Conservation (phyloP, 1,140 invertebrate species). For the Neuroterus valhalla region DNA sequence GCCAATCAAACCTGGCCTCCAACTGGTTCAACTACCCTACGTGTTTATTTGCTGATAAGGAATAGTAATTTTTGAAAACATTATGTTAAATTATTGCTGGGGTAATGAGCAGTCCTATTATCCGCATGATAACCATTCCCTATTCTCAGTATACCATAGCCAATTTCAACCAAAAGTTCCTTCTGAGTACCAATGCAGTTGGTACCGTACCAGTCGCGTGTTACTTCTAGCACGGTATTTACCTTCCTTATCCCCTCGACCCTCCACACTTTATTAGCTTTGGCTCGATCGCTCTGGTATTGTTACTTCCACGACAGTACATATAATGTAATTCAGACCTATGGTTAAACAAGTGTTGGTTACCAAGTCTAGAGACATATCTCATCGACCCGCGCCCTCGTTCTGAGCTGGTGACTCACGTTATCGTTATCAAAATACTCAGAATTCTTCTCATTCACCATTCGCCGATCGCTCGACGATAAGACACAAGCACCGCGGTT, state of each 20-base stretch:
- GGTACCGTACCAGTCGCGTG: constrained; percentile 72
- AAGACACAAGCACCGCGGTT: not conserved
- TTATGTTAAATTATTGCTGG: not conserved
- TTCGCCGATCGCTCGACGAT: not conserved
- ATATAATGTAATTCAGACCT: constrained; percentile 6
- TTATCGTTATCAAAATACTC: constrained; percentile 26
- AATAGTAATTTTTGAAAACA: too few relatives aligned
- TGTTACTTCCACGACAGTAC: constrained; percentile 45
- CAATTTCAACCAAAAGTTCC: constrained; percentile 56
- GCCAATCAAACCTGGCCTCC: too few relatives aligned
- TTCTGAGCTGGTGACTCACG: constrained; percentile 14
- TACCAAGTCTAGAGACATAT: constrained; percentile 21
- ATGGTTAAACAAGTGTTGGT: not conserved
- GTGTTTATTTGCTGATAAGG: too few relatives aligned
- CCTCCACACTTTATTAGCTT: constrained; percentile 36
- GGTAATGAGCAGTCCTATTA: constrained; percentile 14
- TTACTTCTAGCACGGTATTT: constrained; percentile 51
- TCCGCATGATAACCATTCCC: constrained; percentile 14
- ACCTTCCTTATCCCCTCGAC: constrained; percentile 46
- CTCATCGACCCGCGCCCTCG: constrained; percentile 23
- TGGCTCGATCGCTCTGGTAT: constrained; percentile 26
- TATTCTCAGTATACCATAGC: constrained; percentile 25
- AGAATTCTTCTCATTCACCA: constrained; percentile 20
- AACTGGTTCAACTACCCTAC: too few relatives aligned
- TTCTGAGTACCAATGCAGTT: constrained; percentile 62